Evolutionary conservation across 1,140 invertebrate genomes (phyloP).

Genomic region (Drosophila kepulauana): DNA sequence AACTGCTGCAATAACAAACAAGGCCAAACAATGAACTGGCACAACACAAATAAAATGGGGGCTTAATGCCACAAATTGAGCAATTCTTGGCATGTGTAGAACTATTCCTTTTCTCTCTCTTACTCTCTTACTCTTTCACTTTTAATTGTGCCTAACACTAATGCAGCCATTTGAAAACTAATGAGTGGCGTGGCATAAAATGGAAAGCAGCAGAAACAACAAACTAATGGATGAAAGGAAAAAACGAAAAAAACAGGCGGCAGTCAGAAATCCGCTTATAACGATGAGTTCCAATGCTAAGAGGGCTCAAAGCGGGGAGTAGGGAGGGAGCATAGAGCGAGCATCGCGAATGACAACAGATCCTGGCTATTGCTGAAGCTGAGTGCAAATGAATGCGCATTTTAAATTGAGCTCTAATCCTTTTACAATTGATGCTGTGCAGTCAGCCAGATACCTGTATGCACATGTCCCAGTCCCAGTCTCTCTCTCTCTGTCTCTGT

Average conservation of each 20-base stretch:
- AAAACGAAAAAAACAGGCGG: slow-evolving; percentile 63
- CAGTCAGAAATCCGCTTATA: slow-evolving; percentile 76
- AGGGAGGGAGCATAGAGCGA: slow-evolving; percentile 4
- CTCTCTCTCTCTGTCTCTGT: slow-evolving; percentile 20
- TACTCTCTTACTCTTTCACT: slow-evolving; percentile 6
- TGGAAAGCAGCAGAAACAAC: slow-evolving; percentile 53
- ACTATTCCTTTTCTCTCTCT: slow-evolving; percentile 22
- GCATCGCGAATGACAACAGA: slow-evolving; percentile 28
- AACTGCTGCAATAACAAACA: slow-evolving; percentile 59
- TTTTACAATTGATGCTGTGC: slow-evolving; percentile 83
- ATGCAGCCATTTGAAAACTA: slow-evolving; percentile 81
- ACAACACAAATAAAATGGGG: slow-evolving; percentile 40
- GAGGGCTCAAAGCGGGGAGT: slow-evolving; percentile 4
- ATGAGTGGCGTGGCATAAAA: slow-evolving; percentile 66
- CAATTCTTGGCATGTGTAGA: slow-evolving; percentile 64
- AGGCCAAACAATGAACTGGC: slow-evolving; percentile 41
- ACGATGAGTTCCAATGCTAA: slow-evolving; percentile 46
- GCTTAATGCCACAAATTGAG: slow-evolving; percentile 81
- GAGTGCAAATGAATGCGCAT: slow-evolving; percentile 82
- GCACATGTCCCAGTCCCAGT: slow-evolving; percentile 33
- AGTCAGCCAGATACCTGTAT: slow-evolving; percentile 74
- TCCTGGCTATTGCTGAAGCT: slow-evolving; percentile 31
- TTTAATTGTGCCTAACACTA: slow-evolving; percentile 46
- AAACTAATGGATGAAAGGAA: slow-evolving; percentile 46
- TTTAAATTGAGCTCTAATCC: slow-evolving; percentile 82